A percentile compares a stretch with the other conserved stretches of the same genome.
phyloP scores from a whole-genome alignment of 92 coral and sea anemone species.

The Parazoanthus atlanticus region DNA sequence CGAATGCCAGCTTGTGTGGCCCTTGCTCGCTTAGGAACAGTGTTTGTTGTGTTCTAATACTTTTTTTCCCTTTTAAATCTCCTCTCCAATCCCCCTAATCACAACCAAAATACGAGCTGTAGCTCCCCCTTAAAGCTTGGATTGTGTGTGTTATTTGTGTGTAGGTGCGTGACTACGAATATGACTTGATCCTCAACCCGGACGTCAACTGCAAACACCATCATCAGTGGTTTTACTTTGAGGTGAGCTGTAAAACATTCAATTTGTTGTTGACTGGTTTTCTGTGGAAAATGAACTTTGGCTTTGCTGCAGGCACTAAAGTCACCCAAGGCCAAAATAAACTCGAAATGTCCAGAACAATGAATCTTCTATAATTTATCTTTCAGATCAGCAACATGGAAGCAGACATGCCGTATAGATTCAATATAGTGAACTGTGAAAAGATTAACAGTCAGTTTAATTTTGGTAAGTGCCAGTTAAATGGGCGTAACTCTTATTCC shows the following conservation, averaged over 20 bases:
- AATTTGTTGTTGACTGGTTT: not conserved
- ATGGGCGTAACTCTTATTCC: not conserved
- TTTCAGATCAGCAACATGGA: constrained; percentile 94
- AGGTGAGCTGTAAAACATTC: constrained; percentile 54
- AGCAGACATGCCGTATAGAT: constrained; percentile 89
- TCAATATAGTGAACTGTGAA: constrained; percentile 95
- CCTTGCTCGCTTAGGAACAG: too few relatives aligned
- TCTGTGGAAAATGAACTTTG: not conserved
- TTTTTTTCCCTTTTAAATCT: too few relatives aligned
- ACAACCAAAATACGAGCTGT: too few relatives aligned
- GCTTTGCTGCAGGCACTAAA: too few relatives aligned
- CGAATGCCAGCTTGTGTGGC: too few relatives aligned
- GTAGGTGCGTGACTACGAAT: constrained; percentile 61
- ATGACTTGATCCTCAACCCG: constrained; percentile 88
- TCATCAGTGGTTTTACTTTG: constrained; percentile 99
- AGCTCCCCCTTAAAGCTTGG: not conserved
- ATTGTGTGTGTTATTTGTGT: not conserved
- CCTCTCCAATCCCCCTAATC: too few relatives aligned
- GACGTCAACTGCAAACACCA: constrained; percentile 92
- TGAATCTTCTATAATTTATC: not conserved
- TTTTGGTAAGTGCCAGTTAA: constrained; percentile 71
- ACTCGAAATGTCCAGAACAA: too few relatives aligned
- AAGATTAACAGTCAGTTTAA: constrained; percentile 96
- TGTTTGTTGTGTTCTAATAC: too few relatives aligned
- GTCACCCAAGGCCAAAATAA: not conserved